phyloP scores from a whole-genome alignment of 1,140 invertebrate genomes.

The Notospermus geniculatus region DNA sequence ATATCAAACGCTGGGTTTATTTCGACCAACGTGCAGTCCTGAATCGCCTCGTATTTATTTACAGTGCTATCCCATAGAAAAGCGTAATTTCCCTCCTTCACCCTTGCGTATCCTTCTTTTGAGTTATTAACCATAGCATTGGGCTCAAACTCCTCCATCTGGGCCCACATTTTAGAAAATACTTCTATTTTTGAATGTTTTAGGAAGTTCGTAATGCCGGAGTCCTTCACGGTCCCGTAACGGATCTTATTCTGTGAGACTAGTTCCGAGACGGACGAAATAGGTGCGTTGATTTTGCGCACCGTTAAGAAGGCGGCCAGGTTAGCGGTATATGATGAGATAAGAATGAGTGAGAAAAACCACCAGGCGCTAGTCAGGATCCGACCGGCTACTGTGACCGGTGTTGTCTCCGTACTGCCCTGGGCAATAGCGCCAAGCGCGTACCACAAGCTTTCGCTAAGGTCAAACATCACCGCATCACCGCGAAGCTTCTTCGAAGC shows the following conservation, averaged over 20 bases:
- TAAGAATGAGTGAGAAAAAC: conserved; percentile 55
- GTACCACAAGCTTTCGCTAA: conserved; percentile 54
- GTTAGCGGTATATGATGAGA: conserved; percentile 57
- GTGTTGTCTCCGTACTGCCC: conserved; percentile 41
- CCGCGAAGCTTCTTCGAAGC: conserved; percentile 53
- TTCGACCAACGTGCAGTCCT: conserved; percentile 52
- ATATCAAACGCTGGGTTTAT: conserved; percentile 50
- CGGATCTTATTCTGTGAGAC: conserved; percentile 52
- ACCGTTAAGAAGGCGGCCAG: conserved; percentile 56
- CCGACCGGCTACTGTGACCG: conserved; percentile 44
- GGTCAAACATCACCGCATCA: conserved; percentile 35
- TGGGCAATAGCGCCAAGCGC: conserved; percentile 50
- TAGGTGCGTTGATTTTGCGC: conserved; percentile 55
- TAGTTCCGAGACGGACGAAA: conserved; percentile 53
- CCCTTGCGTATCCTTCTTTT: conserved; percentile 40
- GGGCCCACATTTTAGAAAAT: conserved; percentile 93
- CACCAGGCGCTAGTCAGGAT: conserved; percentile 54
- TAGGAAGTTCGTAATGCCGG: conserved; percentile 49
- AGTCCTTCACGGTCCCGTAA: conserved; percentile 50
- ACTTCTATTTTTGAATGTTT: conserved; percentile 91
- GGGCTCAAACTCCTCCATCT: conserved; percentile 48
- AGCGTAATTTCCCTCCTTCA: conserved; percentile 49
- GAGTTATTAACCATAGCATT: conserved; percentile 38
- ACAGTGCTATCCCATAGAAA: conserved; percentile 55
- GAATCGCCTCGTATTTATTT: conserved; percentile 48